These are phyloP conservation scores for Hemibagrus wyckioides DNA, from an alignment of 2,113 vertebrate species.

Conservation along the genomic window DNA sequence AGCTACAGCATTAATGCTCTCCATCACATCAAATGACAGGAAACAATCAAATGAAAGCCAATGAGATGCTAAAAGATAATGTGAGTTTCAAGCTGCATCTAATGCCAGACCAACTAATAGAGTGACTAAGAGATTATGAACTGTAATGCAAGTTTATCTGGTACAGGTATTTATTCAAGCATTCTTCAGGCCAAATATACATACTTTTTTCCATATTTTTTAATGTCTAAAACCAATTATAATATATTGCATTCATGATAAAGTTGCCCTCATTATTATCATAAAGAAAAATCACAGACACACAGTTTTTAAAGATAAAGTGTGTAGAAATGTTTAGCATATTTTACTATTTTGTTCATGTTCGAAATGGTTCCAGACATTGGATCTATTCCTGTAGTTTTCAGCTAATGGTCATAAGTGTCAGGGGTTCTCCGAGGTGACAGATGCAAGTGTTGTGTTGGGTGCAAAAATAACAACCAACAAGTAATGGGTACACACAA, in stretches of 20 bases:
- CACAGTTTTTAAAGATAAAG: neutral
- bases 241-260: neutral
- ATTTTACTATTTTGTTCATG: neutral
- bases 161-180: neutral
- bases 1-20: conserved; percentile 27
- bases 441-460: no score
- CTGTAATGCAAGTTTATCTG: neutral
- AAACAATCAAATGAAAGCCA: conserved; percentile 22
- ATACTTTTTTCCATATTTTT: neutral
- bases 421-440: no score
- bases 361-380: neutral
- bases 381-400: neutral
- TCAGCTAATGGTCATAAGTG: neutral
- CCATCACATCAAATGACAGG: conserved; percentile 25
- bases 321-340: neutral
- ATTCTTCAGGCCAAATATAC: neutral
- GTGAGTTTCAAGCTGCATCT: neutral
- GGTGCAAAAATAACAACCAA: no score
- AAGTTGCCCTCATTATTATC: neutral
- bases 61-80: conserved; percentile 18
- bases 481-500: no score
- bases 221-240: neutral
- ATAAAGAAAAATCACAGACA: neutral
- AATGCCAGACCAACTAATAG: conserved; percentile 3
- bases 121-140: neutral